Base-by-base conservation (phyloP, 1,140 invertebrate genomes). In the Penaeus indicus region DNA sequence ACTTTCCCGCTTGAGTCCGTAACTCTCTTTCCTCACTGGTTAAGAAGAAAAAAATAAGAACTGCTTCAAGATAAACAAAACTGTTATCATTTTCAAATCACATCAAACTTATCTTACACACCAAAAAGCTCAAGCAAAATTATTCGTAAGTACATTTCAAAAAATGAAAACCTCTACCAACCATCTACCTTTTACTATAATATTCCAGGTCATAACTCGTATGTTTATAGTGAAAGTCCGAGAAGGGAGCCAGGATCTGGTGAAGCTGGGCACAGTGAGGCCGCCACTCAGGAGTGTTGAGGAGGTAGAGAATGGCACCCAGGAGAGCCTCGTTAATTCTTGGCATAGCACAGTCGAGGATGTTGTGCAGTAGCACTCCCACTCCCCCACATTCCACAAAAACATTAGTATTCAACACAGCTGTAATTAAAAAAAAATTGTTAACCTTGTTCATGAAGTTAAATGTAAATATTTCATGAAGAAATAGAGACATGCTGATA, bases 201-300 rank as follows among this genome's bases (percentile, higher is more conserved):
- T 90, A 89, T 16, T 89, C 84, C 5, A 90, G 75, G 27, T 89
- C 90, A 72, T 90, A 88, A 72, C 88, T 78, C 27, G 86, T 88
- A 92, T 91, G 95, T 92, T 92, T 95, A 92, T 94, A 96, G 92
- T 98, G 96, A 91, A 97, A 96, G 93, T 99, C 98, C 91, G 97
- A 98, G 91, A 98, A 98, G 4, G 97, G 97, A 2, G 97, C 97
- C 69, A 97, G 96, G 7, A 99, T 94, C 92, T 95, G 96, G 91
- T 97, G 94, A n/a, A 98, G 93, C 91, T 97, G 96, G 8, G 97
- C 94, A 22, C 94, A 95, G 82, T 94, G 94, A 89, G 94, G 93
- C 77, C 98, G 94, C 1, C 97, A 97, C n/a, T 95, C 93, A 0
- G 97, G 97, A 93, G 96, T 95, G 92, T 98, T 97, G n/a, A 98